phyloP scores from a whole-genome alignment of 2,797 vertebrate genomes.

The Lepus oiostolus region DNA sequence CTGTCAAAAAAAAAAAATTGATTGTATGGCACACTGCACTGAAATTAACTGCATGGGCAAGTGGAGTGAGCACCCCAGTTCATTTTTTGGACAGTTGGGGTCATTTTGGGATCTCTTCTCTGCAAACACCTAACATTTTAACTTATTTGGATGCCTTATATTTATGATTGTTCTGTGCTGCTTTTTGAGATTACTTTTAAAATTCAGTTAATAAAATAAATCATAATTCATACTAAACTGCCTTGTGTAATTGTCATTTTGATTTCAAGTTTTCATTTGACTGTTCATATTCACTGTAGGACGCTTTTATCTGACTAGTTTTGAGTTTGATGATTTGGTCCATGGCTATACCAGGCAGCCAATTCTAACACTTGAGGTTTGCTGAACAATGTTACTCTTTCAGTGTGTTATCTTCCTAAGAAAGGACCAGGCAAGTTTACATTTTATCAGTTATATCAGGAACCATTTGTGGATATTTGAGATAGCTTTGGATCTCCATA shows the following conservation, averaged over 20 bases:
- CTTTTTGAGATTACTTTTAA: neutral
- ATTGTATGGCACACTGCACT: neutral
- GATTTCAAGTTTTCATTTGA: neutral
- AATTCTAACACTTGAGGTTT: neutral
- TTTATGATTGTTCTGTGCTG: neutral
- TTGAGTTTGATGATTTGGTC: neutral
- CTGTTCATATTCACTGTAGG: neutral
- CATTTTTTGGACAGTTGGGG: neutral
- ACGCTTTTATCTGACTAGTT: neutral
- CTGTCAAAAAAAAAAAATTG: no score
- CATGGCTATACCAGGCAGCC: no score
- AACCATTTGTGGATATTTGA: neutral
- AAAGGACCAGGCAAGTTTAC: neutral
- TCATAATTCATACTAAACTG: neutral
- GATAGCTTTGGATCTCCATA: neutral
- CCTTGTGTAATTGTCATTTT: neutral
- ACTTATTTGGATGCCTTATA: neutral
- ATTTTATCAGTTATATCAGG: neutral
- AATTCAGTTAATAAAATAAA: constrained; percentile 4
- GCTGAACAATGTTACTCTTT: neutral
- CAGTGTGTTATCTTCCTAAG: neutral
- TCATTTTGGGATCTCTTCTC: neutral
- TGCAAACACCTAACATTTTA: neutral
- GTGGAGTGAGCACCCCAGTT: neutral
- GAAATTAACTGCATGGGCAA: no score